These are phyloP conservation scores for Anabas testudineus DNA, from an alignment of 2,797 vertebrate genomes.

Conservation along the genomic window DNA sequence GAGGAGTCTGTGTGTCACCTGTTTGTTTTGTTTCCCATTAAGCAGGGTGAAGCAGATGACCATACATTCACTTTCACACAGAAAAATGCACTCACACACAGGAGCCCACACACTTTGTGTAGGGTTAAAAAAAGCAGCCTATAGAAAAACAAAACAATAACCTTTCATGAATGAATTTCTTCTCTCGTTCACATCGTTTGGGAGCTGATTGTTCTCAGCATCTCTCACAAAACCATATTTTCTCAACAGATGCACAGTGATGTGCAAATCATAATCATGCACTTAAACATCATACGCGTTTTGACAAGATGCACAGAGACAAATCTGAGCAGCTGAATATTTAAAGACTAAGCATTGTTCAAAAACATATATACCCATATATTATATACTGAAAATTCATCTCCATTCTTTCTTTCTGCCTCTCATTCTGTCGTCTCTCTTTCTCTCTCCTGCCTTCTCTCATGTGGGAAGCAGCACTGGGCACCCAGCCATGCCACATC, in stretches of 20 bases:
- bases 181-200: slow-evolving; percentile 26
- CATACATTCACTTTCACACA: slow-evolving; percentile 28
- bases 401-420: slow-evolving; percentile 1
- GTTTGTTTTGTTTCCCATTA: slow-evolving; percentile 51
- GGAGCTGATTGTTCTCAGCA: slow-evolving; percentile 32
- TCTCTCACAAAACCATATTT: slow-evolving; percentile 52
- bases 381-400: slow-evolving; percentile 72
- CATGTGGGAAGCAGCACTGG: slow-evolving; percentile 83
- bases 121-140: slow-evolving; percentile 28
- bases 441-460: slow-evolving; percentile 62
- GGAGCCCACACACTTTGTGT: not conserved
- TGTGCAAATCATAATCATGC: slow-evolving; percentile 47
- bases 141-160: slow-evolving; percentile 18
- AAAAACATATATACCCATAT: slow-evolving; percentile 72
- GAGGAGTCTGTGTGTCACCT: slow-evolving; percentile 35
- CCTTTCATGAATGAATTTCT: slow-evolving; percentile 23
- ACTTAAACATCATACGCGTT: slow-evolving; percentile 58
- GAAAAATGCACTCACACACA: slow-evolving; percentile 19
- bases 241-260: slow-evolving; percentile 62
- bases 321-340: slow-evolving; percentile 66
- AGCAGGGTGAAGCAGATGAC: slow-evolving; percentile 38
- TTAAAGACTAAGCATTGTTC: slow-evolving; percentile 61
- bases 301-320: slow-evolving; percentile 48
- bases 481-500: slow-evolving; percentile 84
- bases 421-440: slow-evolving; percentile 48